Evolutionary conservation across 2,888 invertebrate species (phyloP), one percentile per base, ranked within the genome.

Genomic region (Sminthurinus aureus): DNA sequence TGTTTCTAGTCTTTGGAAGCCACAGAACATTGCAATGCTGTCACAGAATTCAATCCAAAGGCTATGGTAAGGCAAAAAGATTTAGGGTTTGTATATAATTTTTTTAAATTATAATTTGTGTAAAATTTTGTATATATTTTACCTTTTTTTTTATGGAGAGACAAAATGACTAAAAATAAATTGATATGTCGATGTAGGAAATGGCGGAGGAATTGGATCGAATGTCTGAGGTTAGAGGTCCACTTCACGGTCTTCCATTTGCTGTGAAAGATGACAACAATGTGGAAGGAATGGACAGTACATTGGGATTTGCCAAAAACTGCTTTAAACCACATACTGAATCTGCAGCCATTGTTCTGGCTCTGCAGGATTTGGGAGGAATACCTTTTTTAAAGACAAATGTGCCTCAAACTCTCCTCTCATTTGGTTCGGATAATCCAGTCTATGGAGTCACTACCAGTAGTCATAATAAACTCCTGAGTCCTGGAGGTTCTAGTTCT

Each of bases 251-350:
- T n/a, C 76, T 90, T 24, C 90, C 90, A 8, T 87, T 90, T 79
- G 89, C 89, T 81, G 87, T 90, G 50, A 90, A 90, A 85, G 90
- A 90, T 78, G 89, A 89, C 82, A 87, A 88, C 58, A 85, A 89
- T 83, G 86, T 91, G 12, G 87, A 89, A 86, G 90, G 90, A n/a
- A 89, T 90, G 86, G 90, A 91, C 83, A 89, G 89, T 22, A 89
- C 89, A 13, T 82, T 89, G 11, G 90, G 90, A 26, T 89, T 89
- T 77, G 86, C 66, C 6, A 89, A 90, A 83, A 87, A 87, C 24
- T 85, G 90, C n/a, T 88, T 87, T 84, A 86, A 89, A 74, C 90
- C 90, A 6, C 86, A 86, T 15, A 51, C 83, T 24, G 87, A 88
- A 15, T 88, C 86, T 69, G 85, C 89, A 0, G 86, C 85, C 9